Evolutionary conservation across 2,113 vertebrate genomes (phyloP).

Genomic region (Microcebus jonahi): DNA sequence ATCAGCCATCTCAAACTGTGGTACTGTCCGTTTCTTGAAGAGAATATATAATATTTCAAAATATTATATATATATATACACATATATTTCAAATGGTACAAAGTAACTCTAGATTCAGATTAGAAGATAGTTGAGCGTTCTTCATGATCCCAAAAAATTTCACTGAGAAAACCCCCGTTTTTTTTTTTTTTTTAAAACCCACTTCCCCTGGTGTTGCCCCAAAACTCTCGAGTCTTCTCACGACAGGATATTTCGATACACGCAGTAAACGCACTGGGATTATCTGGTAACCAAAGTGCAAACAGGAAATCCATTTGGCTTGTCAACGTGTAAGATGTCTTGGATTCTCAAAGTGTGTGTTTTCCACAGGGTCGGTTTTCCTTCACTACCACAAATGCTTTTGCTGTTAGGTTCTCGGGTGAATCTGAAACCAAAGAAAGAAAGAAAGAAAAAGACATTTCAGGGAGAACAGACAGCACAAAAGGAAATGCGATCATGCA

Average conservation of each 20-base stretch:
- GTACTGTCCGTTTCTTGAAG: constrained; percentile 85
- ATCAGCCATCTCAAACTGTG: constrained; percentile 83
- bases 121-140: constrained; percentile 76
- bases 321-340: constrained; percentile 90
- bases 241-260: constrained; percentile 75
- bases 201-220: constrained; percentile 77
- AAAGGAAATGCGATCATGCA: background rate
- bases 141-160: constrained; percentile 73
- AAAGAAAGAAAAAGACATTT: constrained; percentile 51
- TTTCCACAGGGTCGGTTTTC: constrained; percentile 80
- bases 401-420: constrained; percentile 97
- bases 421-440: constrained; percentile 93
- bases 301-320: constrained; percentile 95
- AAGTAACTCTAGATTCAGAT: constrained; percentile 87
- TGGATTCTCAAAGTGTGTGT: constrained; percentile 86
- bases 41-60: constrained; percentile 87
- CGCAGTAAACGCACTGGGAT: constrained; percentile 82
- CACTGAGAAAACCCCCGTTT: constrained; percentile 76
- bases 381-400: constrained; percentile 80
- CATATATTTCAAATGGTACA: constrained; percentile 86
- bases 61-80: constrained; percentile 86
- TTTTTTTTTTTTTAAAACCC: constrained; percentile 41
- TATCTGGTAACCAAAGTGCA: constrained; percentile 86
- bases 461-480: constrained; percentile 20
- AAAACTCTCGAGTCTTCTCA: constrained; percentile 68